A percentile compares a stretch with the other conserved stretches of the same genome.
phyloP scores from a whole-genome alignment of 92 coral and sea anemone genomes.

The Actinernus sp. region DNA sequence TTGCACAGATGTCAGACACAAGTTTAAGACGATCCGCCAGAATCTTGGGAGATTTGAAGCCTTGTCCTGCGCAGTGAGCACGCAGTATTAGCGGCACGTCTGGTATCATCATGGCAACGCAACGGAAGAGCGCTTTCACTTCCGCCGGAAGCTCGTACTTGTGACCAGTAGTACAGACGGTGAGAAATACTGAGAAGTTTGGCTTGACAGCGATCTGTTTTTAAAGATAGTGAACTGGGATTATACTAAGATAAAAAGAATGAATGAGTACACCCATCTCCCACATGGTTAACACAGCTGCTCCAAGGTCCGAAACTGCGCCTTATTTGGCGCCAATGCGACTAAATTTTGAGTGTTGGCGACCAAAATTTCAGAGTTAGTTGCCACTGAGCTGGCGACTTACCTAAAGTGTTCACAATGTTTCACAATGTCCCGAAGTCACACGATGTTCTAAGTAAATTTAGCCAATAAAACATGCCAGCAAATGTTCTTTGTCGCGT shows the following conservation, averaged over 20 bases:
- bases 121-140: conserved; percentile 87
- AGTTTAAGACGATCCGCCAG: conserved; percentile 91
- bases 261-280: too few relatives aligned
- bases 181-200: conserved; percentile 84
- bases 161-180: conserved; percentile 60
- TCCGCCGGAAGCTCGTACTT: conserved; percentile 73
- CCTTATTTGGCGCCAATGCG: too few relatives aligned
- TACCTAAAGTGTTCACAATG: too few relatives aligned
- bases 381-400: background rate
- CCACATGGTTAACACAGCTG: too few relatives aligned
- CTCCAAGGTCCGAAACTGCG: too few relatives aligned
- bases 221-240: too few relatives aligned
- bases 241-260: background rate
- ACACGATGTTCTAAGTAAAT: too few relatives aligned
- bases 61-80: conserved; percentile 98
- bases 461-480: too few relatives aligned
- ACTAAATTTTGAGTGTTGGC: too few relatives aligned
- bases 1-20: conserved; percentile 80
- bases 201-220: conserved; percentile 78
- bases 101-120: conserved; percentile 94
- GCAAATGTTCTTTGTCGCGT: too few relatives aligned
- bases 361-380: background rate
- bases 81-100: conserved; percentile 89
- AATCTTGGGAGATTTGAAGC: conserved; percentile 95
- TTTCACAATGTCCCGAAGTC: too few relatives aligned